Conservation (phyloP, 2,888 invertebrate genomes). For the Polyploca ridens region DNA sequence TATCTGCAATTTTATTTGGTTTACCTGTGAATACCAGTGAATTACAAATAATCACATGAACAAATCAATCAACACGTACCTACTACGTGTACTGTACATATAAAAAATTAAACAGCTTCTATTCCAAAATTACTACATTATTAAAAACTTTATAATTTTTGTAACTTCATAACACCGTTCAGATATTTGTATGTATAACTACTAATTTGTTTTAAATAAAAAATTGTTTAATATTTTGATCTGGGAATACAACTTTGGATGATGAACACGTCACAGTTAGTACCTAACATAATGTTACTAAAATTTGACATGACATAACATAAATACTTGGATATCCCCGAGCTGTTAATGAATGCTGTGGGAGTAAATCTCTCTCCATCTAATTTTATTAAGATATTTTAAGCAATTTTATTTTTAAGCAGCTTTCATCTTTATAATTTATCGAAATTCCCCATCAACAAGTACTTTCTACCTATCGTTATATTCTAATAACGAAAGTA, state of each 20-base stretch:
- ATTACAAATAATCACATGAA: no score
- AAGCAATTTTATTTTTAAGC: background rate
- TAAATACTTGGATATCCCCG: background rate
- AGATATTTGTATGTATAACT: no score
- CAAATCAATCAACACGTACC: no score
- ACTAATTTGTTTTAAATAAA: background rate
- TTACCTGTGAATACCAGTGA: no score
- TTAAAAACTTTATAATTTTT: no score
- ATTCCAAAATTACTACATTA: no score
- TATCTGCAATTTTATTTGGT: no score
- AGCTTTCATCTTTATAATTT: background rate
- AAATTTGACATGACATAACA: background rate
- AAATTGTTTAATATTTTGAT: background rate
- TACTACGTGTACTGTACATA: no score
- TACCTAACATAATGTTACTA: background rate
- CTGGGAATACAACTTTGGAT: background rate
- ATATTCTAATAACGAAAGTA: constrained; percentile 42
- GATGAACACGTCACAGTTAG: background rate
- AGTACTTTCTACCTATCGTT: constrained; percentile 15
- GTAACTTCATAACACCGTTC: no score
- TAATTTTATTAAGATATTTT: constrained; percentile 11
- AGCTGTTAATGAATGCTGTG: constrained; percentile 11
- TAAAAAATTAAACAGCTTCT: no score
- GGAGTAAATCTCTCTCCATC: constrained; percentile 10
- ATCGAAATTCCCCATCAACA: constrained; percentile 9